Percentiles rank a stretch among this genome's conserved stretches.
These are phyloP conservation scores for Anthoscopus minutus DNA, from an alignment of 2,113 vertebrate species.

Conservation along the genomic window DNA sequence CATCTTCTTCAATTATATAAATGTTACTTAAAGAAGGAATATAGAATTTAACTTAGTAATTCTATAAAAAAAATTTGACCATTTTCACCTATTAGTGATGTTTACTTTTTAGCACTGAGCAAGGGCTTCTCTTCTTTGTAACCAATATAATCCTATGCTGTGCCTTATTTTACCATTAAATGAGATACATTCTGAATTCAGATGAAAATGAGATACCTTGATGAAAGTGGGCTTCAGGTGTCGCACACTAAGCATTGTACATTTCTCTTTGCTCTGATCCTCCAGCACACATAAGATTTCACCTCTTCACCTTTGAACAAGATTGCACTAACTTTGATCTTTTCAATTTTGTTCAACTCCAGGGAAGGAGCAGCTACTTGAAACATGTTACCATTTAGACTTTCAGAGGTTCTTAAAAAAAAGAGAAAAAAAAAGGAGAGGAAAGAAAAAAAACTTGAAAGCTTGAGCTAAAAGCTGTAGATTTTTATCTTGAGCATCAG, in stretches of 20 bases:
- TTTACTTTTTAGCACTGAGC: neutral
- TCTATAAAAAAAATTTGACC: neutral
- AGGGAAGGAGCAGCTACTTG: constrained; percentile 51
- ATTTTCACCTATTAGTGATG: neutral
- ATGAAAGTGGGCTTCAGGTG: constrained; percentile 59
- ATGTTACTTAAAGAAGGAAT: neutral
- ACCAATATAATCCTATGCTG: neutral
- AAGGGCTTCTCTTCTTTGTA: neutral
- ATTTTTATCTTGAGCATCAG: constrained; percentile 15
- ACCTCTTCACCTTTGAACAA: constrained; percentile 54
- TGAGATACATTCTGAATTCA: constrained; percentile 18
- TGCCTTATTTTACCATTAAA: neutral
- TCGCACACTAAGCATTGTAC: constrained; percentile 7
- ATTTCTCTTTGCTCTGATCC: constrained; percentile 57
- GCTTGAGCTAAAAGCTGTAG: constrained; percentile 2
- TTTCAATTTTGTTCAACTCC: constrained; percentile 60
- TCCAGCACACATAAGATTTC: constrained; percentile 42
- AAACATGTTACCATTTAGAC: constrained; percentile 57
- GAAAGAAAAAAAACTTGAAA: neutral
- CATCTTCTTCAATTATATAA: constrained; percentile 9
- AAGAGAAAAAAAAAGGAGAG: neutral
- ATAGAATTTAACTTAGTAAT: neutral
- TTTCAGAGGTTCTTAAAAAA: neutral
- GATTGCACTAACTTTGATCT: constrained; percentile 54
- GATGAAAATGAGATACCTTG: constrained; percentile 59